Evolutionary conservation across 2,113 vertebrate genomes (phyloP), one percentile per base, ranked within the genome.

Genomic region (Ageneiosus marmoratus): DNA sequence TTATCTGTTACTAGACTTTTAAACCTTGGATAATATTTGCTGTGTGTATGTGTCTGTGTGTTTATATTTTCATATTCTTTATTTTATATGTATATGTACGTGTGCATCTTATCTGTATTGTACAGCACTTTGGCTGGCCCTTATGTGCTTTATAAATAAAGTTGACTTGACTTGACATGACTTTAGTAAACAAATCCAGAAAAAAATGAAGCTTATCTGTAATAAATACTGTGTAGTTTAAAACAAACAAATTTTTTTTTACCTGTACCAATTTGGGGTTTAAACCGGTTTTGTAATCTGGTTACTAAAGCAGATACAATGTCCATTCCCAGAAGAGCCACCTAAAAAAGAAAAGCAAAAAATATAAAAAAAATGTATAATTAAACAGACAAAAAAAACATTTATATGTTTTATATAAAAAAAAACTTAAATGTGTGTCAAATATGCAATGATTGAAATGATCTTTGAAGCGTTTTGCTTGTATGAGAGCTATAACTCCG

Each of bases 201-300:
- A 3, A 51, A 50, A 51, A 10, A 8, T 8, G n/a, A 1, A 41
- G 37, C 37, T 41, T 15, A 24, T 27, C 44, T 48, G 11, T 13
- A 48, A 24, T 48, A n/a, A 50, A n/a, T 73, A 51, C 15, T 32
- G 29, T 41, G 24, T 18, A 20, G 24, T 63, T 44, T 37, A 18
- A 53, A 67, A 44, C 1, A 20, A 41, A 41, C 5, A 41, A 41
- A 41, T 41, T n/a, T n/a, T n/a, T 34, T 93, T 91, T 95, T 90
- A 99, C 98, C 97, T 92, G 98, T 98, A 86, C 96, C 96, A 32
- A 98, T 96, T 86, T 98, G 97, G 0, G 95, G 93, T 91, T 96
- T 96, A 93, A 99, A 98, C 24, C 94, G 93, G 80, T 98, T 97
- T 89, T 99, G 97, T 80, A 99, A 91, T 77, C 97, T 93, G 60